phyloP scores from a whole-genome alignment of 2,888 invertebrate genomes.

The Ypsolopha sequella region DNA sequence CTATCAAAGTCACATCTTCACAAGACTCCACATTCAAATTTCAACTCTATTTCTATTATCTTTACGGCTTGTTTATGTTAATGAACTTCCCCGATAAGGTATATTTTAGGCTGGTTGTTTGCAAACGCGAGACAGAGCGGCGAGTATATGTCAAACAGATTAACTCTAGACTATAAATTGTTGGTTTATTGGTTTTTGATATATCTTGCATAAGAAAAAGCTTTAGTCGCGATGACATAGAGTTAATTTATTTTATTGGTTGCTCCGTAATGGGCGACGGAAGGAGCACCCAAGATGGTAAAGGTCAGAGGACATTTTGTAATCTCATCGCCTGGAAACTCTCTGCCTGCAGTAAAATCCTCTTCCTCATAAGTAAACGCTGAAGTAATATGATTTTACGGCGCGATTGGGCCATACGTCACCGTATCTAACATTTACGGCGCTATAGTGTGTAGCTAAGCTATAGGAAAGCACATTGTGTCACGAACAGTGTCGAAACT shows the following conservation, averaged over 20 bases:
- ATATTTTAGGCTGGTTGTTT: conserved; percentile 14
- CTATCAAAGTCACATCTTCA: conserved; percentile 43
- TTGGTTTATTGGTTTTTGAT: conserved; percentile 42
- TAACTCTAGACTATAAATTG: conserved; percentile 50
- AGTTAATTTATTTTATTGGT: conserved; percentile 41
- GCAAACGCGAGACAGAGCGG: conserved; percentile 45
- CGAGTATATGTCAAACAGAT: conserved; percentile 41
- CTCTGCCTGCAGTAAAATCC: conserved; percentile 26
- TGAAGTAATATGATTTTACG: conserved; percentile 14
- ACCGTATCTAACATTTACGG: conserved; percentile 13
- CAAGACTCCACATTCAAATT: conserved; percentile 24
- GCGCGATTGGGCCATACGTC: conserved; percentile 11
- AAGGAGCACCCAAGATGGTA: too few species aligned
- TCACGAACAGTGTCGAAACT: conserved; percentile 4
- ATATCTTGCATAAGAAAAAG: conserved; percentile 34
- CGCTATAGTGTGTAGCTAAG: neutral
- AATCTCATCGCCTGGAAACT: conserved; percentile 13
- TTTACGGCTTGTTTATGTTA: neutral
- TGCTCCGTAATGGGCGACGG: conserved; percentile 3
- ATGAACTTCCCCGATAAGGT: conserved; percentile 1
- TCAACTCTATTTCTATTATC: conserved; percentile 27
- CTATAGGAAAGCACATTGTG: conserved; percentile 1
- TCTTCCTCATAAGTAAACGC: conserved; percentile 57
- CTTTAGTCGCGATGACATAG: conserved; percentile 19
- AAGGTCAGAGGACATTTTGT: neutral